Base-by-base conservation (phyloP, 2,888 invertebrate species). In the Leptarthrus brevirostris region DNA sequence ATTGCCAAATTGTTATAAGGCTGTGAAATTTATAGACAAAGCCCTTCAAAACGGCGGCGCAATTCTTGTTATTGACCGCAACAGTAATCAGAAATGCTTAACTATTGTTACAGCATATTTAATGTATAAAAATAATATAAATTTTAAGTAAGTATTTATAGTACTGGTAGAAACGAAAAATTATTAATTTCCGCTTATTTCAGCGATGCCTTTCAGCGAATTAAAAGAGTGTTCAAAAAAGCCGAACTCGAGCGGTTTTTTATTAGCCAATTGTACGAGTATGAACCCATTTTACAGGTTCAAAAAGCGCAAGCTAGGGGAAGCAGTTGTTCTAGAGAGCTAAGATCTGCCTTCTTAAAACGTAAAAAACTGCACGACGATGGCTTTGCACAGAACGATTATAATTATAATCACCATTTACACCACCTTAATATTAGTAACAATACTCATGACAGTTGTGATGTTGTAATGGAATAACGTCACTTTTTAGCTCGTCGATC, bases 221-320 rank as follows among this genome's bases (percentile, higher is more conserved):
- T 82, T 24, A 80, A 80, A 76, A 76, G 77, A 40, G 77, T 78
- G 74, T 81, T 80, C 74, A 79, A 80, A 72, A 80, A 80, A 76
- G 80, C 81, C 74, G 81, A 81, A 78, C 76, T 82, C 49, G 81
- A 81, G 78, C 78, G 78, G 58, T 82, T 80, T 78, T 81, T 80
- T 74, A 78, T 78, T 58, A 81, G 78, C 54, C 82, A 82, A 79
- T 77, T 82, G 47, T 81, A 81, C 58, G 82, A 82, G 74, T 82
- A 82, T 74, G 82, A 82, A 74, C 81, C 81, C n/a, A 82, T 82
- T 34, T 72, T 82, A 58, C 80, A 82, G 76, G 82, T 82, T n/a
- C 81, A 82, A 74, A 80, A 80, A 53, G 79, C 80, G 1, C 80
- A 81, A 64, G 79, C 80, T 26, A 76, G 80, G 8, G 82, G 82